Evolutionary conservation across 2,113 vertebrate genomes (phyloP).

Genomic region (Lethenteron reissneri): DNA sequence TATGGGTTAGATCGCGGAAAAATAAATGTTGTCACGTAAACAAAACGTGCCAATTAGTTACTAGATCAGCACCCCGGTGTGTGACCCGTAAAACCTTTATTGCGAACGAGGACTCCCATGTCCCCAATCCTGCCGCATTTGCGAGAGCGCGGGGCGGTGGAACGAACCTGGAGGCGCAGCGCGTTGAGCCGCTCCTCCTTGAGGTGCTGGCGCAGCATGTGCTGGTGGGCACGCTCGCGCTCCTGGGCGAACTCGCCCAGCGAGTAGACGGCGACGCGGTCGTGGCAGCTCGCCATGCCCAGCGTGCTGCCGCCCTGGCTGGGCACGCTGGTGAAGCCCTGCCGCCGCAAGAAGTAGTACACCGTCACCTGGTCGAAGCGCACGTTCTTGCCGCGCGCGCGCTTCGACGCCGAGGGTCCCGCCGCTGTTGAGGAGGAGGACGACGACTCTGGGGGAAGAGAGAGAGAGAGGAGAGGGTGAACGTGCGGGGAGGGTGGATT

Average conservation of each 20-base stretch:
- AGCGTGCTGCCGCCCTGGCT: constrained; percentile 90
- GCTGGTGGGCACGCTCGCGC: constrained; percentile 62
- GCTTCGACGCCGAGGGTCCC: constrained; percentile 29
- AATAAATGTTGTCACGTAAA: too few relatives aligned
- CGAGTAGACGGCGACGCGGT: constrained; percentile 59
- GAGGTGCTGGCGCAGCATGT: constrained; percentile 60
- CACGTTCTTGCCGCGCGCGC: constrained; percentile 46
- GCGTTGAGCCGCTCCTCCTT: constrained; percentile 79
- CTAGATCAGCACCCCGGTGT: too few relatives aligned
- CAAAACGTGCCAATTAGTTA: too few relatives aligned
- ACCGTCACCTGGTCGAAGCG: constrained; percentile 87
- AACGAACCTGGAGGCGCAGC: constrained; percentile 62
- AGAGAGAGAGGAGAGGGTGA: too few relatives aligned
- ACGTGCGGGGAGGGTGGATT: too few relatives aligned
- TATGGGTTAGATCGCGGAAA: too few relatives aligned
- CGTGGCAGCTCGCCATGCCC: constrained; percentile 81
- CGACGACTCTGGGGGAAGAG: too few relatives aligned
- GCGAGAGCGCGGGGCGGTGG: too few relatives aligned
- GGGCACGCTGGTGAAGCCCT: constrained; percentile 96
- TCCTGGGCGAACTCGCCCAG: constrained; percentile 84
- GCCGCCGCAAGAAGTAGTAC: constrained; percentile 76
- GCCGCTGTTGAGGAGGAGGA: too few relatives aligned
- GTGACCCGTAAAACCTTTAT: too few relatives aligned
- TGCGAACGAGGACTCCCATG: too few relatives aligned
- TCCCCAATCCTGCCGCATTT: too few relatives aligned